Evolutionary conservation across 2,113 vertebrate species (phyloP).

Genomic region (Zingel zingel): DNA sequence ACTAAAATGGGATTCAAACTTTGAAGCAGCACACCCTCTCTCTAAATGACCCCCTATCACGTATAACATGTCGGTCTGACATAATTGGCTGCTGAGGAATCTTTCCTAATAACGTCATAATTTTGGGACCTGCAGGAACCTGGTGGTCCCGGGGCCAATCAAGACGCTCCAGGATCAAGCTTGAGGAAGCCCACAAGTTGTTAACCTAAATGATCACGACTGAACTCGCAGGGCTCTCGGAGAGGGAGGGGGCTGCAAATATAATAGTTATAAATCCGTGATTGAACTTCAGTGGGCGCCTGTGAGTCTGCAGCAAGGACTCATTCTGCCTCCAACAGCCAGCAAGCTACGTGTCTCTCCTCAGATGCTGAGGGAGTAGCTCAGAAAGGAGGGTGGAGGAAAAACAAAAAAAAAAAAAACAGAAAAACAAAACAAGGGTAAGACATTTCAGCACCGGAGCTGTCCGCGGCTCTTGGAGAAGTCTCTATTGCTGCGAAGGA

Average conservation of each 20-base stretch:
- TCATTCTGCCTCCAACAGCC: conserved; percentile 32
- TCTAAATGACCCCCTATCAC: conserved; percentile 1
- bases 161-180: conserved; percentile 38
- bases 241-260: conserved; percentile 3
- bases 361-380: conserved; percentile 49
- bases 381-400: conserved; percentile 21
- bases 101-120: conserved; percentile 31
- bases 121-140: conserved; percentile 14
- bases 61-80: neutral
- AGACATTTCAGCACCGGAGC: conserved; percentile 84
- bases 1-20: neutral
- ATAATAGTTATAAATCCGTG: conserved; percentile 48
- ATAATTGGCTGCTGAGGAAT: conserved; percentile 63
- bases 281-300: conserved; percentile 51
- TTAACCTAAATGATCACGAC: conserved; percentile 46
- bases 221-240: neutral
- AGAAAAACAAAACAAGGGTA: neutral
- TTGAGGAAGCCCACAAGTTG: conserved; percentile 53
- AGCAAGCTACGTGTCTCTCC: conserved; percentile 42
- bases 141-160: conserved; percentile 59
- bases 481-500: conserved; percentile 11
- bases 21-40: neutral
- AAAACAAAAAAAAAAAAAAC: neutral
- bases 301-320: conserved; percentile 42
- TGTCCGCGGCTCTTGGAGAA: conserved; percentile 70